Conservation (phyloP, 2,113 vertebrate genomes). For the Rhinolophus sinicus region DNA sequence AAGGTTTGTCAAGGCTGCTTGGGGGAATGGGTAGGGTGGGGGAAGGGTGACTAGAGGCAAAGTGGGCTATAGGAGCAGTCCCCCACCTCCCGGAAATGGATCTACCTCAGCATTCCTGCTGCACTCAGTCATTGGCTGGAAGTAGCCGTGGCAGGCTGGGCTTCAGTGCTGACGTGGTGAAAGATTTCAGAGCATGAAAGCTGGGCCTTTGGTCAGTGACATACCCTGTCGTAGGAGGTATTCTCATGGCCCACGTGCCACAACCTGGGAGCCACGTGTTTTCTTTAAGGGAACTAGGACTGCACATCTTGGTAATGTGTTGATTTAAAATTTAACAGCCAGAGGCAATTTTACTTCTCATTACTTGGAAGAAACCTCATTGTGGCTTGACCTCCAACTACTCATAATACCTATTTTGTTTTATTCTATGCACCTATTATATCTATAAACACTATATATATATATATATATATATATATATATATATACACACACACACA, state of each 20-base stretch:
- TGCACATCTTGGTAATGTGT: neutral
- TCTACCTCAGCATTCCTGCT: neutral
- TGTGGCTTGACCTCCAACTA: neutral
- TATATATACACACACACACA: no score
- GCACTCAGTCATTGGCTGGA: neutral
- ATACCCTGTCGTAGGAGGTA: neutral
- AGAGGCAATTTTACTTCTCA: conserved; percentile 8
- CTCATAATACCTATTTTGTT: neutral
- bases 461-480: no score
- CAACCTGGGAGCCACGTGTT: neutral
- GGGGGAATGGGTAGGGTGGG: neutral
- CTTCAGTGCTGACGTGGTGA: neutral
- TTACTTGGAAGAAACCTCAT: neutral
- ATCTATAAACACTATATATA: neutral
- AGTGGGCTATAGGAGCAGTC: neutral
- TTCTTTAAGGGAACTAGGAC: neutral
- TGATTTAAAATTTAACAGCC: conserved; percentile 30
- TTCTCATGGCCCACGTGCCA: neutral
- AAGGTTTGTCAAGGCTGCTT: neutral
- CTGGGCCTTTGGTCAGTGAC: neutral
- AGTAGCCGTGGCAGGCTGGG: neutral
- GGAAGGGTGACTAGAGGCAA: neutral
- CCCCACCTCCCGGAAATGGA: neutral
- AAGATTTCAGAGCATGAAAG: neutral
- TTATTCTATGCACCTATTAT: neutral